These are phyloP conservation scores for Physella acuta DNA, from an alignment of 1,140 invertebrate species.

Conservation along the genomic window DNA sequence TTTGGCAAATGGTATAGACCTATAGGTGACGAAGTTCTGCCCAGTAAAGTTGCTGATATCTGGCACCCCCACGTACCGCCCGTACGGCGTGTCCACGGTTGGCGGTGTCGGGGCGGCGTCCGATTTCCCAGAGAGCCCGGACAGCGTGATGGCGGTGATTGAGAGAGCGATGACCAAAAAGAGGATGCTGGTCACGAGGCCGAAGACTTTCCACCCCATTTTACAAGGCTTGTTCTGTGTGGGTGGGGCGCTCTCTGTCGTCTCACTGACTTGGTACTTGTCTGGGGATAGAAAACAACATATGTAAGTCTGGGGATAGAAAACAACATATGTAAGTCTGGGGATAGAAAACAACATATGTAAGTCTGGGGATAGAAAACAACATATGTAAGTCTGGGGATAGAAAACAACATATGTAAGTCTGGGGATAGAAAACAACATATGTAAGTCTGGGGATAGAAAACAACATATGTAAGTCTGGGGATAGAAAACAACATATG, in stretches of 20 bases:
- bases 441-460: too few relatives aligned
- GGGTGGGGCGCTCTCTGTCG: too few relatives aligned
- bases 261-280: not conserved
- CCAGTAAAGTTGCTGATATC: not conserved
- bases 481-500: too few relatives aligned
- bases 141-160: not conserved
- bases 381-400: too few relatives aligned
- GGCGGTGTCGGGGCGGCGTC: not conserved
- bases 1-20: slow-evolving; percentile 15
- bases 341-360: too few relatives aligned
- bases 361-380: too few relatives aligned
- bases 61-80: not conserved
- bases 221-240: not conserved
- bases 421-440: too few relatives aligned
- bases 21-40: not conserved
- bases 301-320: not conserved
- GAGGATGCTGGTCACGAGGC: not conserved
- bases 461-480: too few relatives aligned
- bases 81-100: not conserved
- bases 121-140: not conserved
- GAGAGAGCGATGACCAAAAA: not conserved
- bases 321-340: too few relatives aligned
- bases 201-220: not conserved
- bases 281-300: not conserved
- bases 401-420: too few relatives aligned